Evolutionary conservation across 37 sponge, comb jelly and placozoan species (phyloP).

Genomic region (Agelas oroides): DNA sequence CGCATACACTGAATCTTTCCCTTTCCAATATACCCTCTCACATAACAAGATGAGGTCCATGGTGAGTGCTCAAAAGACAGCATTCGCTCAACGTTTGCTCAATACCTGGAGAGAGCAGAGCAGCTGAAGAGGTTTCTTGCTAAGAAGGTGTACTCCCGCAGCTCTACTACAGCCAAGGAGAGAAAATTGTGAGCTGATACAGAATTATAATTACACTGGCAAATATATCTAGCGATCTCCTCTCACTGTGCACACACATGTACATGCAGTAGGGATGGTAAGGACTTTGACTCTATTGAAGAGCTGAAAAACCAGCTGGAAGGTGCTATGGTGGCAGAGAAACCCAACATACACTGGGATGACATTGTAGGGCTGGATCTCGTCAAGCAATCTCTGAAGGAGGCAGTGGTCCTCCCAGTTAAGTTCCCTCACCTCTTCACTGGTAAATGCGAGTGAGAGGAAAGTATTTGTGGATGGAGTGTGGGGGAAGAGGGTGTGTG

Average conservation of each 20-base stretch:
- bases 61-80: constrained; percentile 88
- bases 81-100: constrained; percentile 67
- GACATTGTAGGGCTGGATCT: constrained; percentile 94
- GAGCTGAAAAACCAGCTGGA: too few relatives aligned
- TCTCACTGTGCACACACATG: too few relatives aligned
- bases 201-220: too few relatives aligned
- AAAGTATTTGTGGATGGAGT: neutral
- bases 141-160: constrained; percentile 10
- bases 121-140: constrained; percentile 84
- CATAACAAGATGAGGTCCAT: constrained; percentile 88
- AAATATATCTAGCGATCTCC: too few relatives aligned
- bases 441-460: constrained; percentile 52
- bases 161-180: constrained; percentile 33
- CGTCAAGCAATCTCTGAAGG: constrained; percentile 98
- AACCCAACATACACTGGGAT: constrained; percentile 96
- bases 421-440: constrained; percentile 96
- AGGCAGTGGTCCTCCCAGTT: constrained; percentile 97
- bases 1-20: too few relatives aligned
- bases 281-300: too few relatives aligned
- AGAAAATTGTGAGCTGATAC: constrained; percentile 37
- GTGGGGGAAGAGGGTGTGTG: neutral
- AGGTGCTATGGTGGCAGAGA: constrained; percentile 98
- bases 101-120: constrained; percentile 96
- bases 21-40: neutral
- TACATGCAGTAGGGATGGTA: too few relatives aligned